These are phyloP conservation scores for Anagyrus pseudococci DNA, from an alignment of 2,888 invertebrate species.

Conservation along the genomic window DNA sequence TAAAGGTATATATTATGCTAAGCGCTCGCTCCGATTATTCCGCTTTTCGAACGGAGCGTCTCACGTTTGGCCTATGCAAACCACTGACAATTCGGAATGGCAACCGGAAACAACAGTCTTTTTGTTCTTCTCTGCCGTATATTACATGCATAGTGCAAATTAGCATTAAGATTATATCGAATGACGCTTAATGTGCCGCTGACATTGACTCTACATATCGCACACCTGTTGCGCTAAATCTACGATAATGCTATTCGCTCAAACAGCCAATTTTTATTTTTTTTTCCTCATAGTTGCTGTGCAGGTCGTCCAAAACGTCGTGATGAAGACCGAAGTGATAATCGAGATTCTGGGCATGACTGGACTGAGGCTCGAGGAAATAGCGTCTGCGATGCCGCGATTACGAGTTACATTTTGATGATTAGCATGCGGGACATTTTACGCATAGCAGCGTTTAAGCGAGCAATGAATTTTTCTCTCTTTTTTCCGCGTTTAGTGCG, in stretches of 20 bases:
- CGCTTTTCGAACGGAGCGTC: background rate
- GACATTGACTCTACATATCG: background rate
- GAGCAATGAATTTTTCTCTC: conserved; percentile 1
- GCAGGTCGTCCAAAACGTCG: conserved; percentile 51
- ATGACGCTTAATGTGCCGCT: background rate
- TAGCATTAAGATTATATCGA: background rate
- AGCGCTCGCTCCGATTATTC: too few species aligned
- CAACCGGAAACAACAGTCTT: background rate
- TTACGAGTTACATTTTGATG: conserved; percentile 45
- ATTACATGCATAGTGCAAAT: background rate
- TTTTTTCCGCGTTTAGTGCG: conserved; percentile 42
- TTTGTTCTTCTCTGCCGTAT: background rate
- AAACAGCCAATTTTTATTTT: conserved; percentile 1
- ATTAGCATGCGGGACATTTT: background rate
- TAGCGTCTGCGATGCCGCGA: conserved; percentile 50
- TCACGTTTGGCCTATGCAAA: background rate
- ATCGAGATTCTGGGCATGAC: conserved; percentile 47
- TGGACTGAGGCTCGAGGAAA: conserved; percentile 51
- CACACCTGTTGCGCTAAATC: background rate
- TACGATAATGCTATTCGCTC: background rate
- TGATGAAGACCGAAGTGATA: conserved; percentile 50
- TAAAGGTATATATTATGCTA: conserved; percentile 46
- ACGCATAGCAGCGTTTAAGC: background rate
- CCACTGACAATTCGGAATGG: background rate
- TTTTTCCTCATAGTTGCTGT: conserved; percentile 49